These are phyloP conservation scores for Monarcha castaneiventris DNA, from an alignment of 2,113 vertebrate genomes.

Conservation along the genomic window DNA sequence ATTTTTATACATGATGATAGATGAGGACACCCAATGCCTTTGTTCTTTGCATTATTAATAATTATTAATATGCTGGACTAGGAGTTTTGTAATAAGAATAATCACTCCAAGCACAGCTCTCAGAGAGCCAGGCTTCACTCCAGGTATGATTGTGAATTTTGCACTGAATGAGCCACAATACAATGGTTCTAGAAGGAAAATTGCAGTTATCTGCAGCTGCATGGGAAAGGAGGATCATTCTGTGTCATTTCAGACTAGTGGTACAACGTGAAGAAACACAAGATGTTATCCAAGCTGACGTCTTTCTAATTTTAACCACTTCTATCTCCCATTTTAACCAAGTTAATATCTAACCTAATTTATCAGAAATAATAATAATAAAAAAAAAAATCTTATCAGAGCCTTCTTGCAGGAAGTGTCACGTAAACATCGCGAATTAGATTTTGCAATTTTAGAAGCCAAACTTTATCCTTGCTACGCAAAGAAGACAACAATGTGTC, in stretches of 20 bases:
- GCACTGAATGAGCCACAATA: neutral
- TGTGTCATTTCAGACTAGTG: neutral
- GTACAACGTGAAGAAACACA: neutral
- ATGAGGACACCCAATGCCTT: neutral
- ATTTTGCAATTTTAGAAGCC: slow-evolving; percentile 12
- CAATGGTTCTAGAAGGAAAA: neutral
- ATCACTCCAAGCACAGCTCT: neutral
- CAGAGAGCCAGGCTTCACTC: neutral
- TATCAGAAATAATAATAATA: neutral
- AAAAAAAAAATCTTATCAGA: neutral
- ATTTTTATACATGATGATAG: neutral
- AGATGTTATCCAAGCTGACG: neutral
- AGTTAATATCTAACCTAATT: slow-evolving; percentile 19
- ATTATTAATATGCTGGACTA: neutral
- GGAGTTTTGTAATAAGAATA: neutral
- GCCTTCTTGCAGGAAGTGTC: slow-evolving; percentile 3
- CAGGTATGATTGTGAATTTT: neutral
- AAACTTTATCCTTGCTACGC: neutral
- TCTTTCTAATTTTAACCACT: slow-evolving; percentile 30
- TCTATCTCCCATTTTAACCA: slow-evolving; percentile 6
- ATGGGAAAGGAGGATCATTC: neutral
- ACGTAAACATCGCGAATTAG: neutral
- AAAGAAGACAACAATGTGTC: slow-evolving; percentile 27
- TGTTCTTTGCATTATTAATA: slow-evolving; percentile 10
- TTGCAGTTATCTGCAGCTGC: neutral